Evolutionary conservation across 2,888 invertebrate species (phyloP).

Genomic region (Sicus ferrugineus): DNA sequence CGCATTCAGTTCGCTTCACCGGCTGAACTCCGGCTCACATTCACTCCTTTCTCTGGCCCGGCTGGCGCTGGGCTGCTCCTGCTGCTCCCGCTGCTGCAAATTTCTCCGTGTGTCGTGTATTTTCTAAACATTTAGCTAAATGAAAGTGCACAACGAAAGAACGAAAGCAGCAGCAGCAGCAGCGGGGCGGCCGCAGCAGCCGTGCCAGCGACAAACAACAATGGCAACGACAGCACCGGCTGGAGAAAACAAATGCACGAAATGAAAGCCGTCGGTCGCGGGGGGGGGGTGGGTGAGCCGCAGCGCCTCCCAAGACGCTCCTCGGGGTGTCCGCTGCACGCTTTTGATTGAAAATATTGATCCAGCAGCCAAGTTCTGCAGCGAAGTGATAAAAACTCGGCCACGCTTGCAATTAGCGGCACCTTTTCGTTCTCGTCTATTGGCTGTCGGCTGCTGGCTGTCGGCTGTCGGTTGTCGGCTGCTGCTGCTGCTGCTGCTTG

Average conservation of each 20-base stretch:
- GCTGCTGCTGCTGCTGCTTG: too few species aligned
- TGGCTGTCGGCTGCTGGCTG: not conserved
- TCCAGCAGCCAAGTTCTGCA: not conserved
- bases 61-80: not conserved
- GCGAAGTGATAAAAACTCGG: not conserved
- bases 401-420: not conserved
- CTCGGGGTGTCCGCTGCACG: too few species aligned
- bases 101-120: not conserved
- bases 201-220: not conserved
- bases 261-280: constrained; percentile 12
- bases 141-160: constrained; percentile 1
- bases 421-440: not conserved
- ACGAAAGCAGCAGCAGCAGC: not conserved
- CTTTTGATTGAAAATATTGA: not conserved
- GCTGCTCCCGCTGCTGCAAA: not conserved
- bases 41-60: constrained; percentile 6
- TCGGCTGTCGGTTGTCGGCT: too few species aligned
- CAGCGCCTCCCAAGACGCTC: too few species aligned
- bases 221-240: too few species aligned
- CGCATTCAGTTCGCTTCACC: constrained; percentile 11
- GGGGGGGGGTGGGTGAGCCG: too few species aligned
- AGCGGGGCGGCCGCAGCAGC: too few species aligned
- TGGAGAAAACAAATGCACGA: too few species aligned
- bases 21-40: constrained; percentile 3
- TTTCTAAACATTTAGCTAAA: not conserved